A percentile compares a stretch with the other conserved stretches of the same genome.
phyloP scores from a whole-genome alignment of 23 tunicate genomes.

The Styela clava region DNA sequence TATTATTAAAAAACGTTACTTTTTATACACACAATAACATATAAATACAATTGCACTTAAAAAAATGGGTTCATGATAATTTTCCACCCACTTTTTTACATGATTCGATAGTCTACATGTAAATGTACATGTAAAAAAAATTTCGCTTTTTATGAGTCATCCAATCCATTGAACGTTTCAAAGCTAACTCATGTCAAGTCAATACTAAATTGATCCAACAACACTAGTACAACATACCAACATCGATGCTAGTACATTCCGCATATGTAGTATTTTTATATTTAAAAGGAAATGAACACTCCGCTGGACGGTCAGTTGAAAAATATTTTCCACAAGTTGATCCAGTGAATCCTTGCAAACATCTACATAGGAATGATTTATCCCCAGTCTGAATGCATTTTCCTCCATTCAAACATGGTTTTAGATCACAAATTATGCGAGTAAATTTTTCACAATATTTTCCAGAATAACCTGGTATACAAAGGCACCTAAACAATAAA shows the following conservation, averaged over 20 bases:
- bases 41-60: no score
- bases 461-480: conserved; percentile 18
- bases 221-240: no score
- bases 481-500: conserved; percentile 22
- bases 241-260: not conserved
- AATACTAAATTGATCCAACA: no score
- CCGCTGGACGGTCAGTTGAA: not conserved
- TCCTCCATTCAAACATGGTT: conserved; percentile 25
- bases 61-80: no score
- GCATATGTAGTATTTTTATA: not conserved
- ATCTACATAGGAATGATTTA: conserved; percentile 1
- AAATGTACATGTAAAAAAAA: no score
- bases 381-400: conserved; percentile 7
- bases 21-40: no score
- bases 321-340: not conserved
- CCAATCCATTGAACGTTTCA: no score
- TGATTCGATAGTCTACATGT: no score
- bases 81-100: no score
- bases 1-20: no score
- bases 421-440: not conserved
- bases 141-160: no score
- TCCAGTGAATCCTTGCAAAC: conserved; percentile 10
- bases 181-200: no score
- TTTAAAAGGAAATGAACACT: conserved; percentile 13
- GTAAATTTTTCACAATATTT: conserved; percentile 3